Evolutionary conservation across 2,888 invertebrate species (phyloP).

Genomic region (Eucera pruinosa): DNA sequence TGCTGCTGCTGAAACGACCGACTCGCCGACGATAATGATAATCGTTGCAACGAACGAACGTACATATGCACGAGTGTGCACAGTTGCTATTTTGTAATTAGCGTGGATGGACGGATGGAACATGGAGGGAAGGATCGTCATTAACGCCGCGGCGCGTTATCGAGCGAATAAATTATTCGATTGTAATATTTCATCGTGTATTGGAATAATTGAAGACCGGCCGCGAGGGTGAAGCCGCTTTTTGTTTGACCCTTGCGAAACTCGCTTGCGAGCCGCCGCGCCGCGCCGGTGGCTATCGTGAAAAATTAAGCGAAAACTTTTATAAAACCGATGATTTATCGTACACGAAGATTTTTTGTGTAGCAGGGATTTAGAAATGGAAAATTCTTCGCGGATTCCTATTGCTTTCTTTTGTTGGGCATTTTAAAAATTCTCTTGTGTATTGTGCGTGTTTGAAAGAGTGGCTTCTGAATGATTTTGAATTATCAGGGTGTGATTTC

Average conservation of each 20-base stretch:
- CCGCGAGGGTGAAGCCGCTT: conserved; percentile 33
- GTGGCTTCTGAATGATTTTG: too few relatives aligned
- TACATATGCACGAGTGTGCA: neutral
- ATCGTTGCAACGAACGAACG: conserved; percentile 34
- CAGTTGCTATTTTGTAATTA: conserved; percentile 53
- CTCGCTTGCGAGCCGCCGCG: neutral
- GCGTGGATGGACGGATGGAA: conserved; percentile 24
- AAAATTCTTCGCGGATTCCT: neutral
- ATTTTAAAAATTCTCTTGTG: too few relatives aligned
- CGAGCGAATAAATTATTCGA: conserved; percentile 57
- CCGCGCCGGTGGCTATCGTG: neutral
- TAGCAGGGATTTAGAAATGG: neutral
- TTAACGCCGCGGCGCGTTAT: conserved; percentile 50
- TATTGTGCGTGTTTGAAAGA: too few relatives aligned
- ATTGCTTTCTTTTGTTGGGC: too few relatives aligned
- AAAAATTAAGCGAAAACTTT: neutral
- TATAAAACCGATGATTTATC: conserved; percentile 15
- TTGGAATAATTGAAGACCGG: conserved; percentile 50
- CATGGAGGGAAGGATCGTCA: conserved; percentile 35
- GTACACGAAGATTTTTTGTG: neutral
- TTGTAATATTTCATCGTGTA: conserved; percentile 57
- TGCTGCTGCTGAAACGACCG: conserved; percentile 37
- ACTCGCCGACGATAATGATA: conserved; percentile 45
- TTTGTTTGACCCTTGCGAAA: neutral
- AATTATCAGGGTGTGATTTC: too few relatives aligned